Conservation (phyloP, 2,797 vertebrate species). For the Aplochiton taeniatus region DNA sequence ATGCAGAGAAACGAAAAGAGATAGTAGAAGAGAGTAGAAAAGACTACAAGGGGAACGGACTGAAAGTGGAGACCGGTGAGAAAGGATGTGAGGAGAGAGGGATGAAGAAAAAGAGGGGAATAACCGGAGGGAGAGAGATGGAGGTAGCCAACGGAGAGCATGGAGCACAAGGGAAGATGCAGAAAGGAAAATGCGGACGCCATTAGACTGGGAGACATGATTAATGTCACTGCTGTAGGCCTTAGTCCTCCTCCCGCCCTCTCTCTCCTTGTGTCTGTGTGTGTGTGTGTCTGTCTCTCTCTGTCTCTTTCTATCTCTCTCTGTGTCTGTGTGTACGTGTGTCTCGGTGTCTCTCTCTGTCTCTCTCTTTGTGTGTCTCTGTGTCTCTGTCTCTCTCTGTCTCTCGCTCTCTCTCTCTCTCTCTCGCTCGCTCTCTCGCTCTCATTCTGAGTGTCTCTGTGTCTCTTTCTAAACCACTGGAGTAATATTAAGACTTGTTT, state of each 20-base stretch:
- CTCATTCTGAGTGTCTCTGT: background rate
- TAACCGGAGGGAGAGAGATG: background rate
- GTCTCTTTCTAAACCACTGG: background rate
- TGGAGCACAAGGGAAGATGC: too few species aligned
- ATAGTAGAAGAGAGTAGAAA: background rate
- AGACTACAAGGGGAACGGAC: background rate
- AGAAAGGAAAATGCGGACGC: too few species aligned
- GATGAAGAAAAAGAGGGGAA: background rate
- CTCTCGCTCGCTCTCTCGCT: background rate
- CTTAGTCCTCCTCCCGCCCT: background rate
- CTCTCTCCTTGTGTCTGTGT: too few species aligned
- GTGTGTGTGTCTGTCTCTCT: too few species aligned
- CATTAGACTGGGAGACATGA: too few species aligned
- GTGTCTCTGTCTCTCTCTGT: background rate
- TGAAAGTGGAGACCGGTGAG: background rate
- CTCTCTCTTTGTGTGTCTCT: background rate
- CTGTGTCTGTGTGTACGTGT: too few species aligned
- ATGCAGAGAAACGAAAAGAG: background rate
- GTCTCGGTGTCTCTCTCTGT: background rate
- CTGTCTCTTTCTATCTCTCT: too few species aligned
- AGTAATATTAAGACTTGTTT: too few species aligned
- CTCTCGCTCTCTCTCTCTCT: slow-evolving; percentile 3
- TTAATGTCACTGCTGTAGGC: too few species aligned
- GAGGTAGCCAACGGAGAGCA: background rate
- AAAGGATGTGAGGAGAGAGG: background rate